These are phyloP conservation scores for Myripristis jacobus DNA, from an alignment of 2,797 vertebrate genomes.

Conservation along the genomic window DNA sequence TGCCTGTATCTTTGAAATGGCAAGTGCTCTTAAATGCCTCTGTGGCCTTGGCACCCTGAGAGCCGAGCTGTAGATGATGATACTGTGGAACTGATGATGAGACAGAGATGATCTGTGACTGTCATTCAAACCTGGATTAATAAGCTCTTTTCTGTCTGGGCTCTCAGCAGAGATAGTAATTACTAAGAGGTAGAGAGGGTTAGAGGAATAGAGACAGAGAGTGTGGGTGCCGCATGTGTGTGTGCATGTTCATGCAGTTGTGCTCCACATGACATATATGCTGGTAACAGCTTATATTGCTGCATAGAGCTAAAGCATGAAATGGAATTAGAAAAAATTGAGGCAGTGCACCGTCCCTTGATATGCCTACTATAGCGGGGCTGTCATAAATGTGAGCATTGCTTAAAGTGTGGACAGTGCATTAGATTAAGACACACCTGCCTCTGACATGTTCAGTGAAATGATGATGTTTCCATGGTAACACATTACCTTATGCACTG, in stretches of 20 bases:
- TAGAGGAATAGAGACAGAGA: constrained; percentile 27
- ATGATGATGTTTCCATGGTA: constrained; percentile 54
- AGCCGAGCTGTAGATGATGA: constrained; percentile 11
- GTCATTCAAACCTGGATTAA: constrained; percentile 52
- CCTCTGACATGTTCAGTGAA: neutral
- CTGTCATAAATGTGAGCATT: neutral
- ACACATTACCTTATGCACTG: constrained; percentile 6
- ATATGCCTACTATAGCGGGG: neutral
- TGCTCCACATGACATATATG: neutral
- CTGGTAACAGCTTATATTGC: neutral
- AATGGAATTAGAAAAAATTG: neutral
- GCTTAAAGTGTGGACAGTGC: neutral
- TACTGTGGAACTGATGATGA: constrained; percentile 38
- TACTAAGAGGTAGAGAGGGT: neutral
- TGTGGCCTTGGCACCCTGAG: constrained; percentile 6
- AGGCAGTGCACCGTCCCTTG: neutral
- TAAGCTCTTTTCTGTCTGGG: constrained; percentile 59
- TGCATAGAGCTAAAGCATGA: neutral
- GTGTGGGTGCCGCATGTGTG: neutral
- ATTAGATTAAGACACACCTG: neutral
- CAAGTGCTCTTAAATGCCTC: neutral
- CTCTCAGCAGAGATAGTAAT: constrained; percentile 50
- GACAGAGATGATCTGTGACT: constrained; percentile 43
- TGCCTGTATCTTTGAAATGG: neutral
- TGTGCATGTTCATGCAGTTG: neutral